Evolutionary conservation across 2,797 vertebrate genomes (phyloP).

Genomic region (Todus mexicanus): DNA sequence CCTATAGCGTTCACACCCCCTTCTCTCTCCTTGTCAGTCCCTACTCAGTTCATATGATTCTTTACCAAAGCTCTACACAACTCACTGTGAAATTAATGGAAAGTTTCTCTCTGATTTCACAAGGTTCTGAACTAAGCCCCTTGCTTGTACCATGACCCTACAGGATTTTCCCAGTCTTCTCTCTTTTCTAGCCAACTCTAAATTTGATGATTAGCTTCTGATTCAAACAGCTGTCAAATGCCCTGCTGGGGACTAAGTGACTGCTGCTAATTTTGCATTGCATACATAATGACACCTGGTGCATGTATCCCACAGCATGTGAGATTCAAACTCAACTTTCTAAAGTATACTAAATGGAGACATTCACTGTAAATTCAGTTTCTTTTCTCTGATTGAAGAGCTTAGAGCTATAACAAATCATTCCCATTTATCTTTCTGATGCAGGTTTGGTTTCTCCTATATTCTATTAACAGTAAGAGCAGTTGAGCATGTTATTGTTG

Average conservation of each 20-base stretch:
- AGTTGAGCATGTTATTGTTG: neutral
- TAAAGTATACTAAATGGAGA: neutral
- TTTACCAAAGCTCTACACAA: neutral
- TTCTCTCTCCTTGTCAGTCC: neutral
- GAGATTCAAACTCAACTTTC: neutral
- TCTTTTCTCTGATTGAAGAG: neutral
- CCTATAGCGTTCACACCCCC: neutral
- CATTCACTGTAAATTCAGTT: neutral
- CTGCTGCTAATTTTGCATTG: neutral
- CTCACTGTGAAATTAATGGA: neutral
- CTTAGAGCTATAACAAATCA: neutral
- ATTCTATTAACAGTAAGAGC: slow-evolving; percentile 2
- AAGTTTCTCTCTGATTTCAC: neutral
- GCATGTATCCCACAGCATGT: neutral
- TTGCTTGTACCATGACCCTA: neutral
- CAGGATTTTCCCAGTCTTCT: neutral
- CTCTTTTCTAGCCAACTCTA: neutral
- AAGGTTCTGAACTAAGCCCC: neutral
- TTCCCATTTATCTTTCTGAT: neutral
- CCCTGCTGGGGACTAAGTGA: neutral
- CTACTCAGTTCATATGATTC: neutral
- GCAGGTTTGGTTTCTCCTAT: neutral
- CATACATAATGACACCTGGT: neutral
- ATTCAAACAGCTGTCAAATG: slow-evolving; percentile 14
- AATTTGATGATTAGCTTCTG: neutral